Percentiles rank a stretch among this genome's conserved stretches.
These are phyloP conservation scores for Pardosa pseudoannulata DNA, from an alignment of 2,888 invertebrate species.

Conservation along the genomic window DNA sequence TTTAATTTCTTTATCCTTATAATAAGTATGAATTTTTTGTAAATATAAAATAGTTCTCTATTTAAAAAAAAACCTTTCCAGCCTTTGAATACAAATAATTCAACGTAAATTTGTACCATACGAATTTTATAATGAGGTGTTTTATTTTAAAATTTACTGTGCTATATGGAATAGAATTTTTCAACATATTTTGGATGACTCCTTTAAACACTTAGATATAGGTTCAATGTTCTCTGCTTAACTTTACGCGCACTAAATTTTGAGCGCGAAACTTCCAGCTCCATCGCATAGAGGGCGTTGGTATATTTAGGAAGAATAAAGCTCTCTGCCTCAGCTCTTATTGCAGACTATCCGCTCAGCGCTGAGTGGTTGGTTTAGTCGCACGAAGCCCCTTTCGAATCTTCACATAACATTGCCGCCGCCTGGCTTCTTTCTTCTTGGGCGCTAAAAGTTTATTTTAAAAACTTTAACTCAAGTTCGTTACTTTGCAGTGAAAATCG, in stretches of 20 bases:
- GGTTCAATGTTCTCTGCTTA: neutral
- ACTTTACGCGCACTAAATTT: neutral
- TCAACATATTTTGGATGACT: too few relatives aligned
- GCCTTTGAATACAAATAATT: too few relatives aligned
- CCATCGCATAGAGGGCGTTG: constrained; percentile 38
- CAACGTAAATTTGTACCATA: too few relatives aligned
- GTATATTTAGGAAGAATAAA: constrained; percentile 21
- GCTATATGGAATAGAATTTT: too few relatives aligned
- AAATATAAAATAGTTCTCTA: too few relatives aligned
- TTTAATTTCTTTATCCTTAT: too few relatives aligned
- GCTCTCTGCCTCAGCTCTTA: constrained; percentile 27
- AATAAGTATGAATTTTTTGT: too few relatives aligned
- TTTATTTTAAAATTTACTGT: too few relatives aligned
- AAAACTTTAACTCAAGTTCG: constrained; percentile 38
- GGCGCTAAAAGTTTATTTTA: constrained; percentile 24
- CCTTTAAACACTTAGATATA: too few relatives aligned
- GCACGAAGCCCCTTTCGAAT: neutral
- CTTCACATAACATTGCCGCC: neutral
- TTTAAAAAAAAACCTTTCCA: too few relatives aligned
- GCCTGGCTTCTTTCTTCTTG: neutral
- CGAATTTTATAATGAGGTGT: too few relatives aligned
- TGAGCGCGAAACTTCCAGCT: neutral
- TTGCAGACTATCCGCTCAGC: constrained; percentile 39
- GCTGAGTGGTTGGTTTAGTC: constrained; percentile 36
- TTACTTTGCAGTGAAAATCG: neutral